Conservation (phyloP, 2,113 vertebrate species). For the Cephalopholis sonnerati region DNA sequence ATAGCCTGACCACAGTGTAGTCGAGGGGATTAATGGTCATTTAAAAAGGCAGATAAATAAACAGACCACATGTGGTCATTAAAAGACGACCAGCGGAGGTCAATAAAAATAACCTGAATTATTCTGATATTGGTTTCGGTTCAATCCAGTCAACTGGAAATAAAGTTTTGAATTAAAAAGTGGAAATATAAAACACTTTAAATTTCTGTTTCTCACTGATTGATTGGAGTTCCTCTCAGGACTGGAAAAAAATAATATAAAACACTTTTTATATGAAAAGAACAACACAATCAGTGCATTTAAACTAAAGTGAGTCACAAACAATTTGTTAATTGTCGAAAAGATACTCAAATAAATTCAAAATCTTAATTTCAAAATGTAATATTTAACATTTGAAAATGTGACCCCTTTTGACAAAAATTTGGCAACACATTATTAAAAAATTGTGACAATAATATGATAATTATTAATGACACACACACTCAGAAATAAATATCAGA, state of each 20-base stretch:
- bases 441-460: not conserved
- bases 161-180: constrained; percentile 40
- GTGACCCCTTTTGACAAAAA: constrained; percentile 14
- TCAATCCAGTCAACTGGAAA: constrained; percentile 32
- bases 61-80: constrained; percentile 62
- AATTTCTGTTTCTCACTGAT: constrained; percentile 34
- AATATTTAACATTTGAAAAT: constrained; percentile 18
- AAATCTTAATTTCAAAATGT: constrained; percentile 11
- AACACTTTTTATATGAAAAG: constrained; percentile 25
- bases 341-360: not conserved
- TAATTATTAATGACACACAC: constrained; percentile 2
- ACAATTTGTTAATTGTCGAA: not conserved
- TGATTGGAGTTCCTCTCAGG: constrained; percentile 38
- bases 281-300: constrained; percentile 14
- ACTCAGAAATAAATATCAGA: constrained; percentile 13
- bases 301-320: constrained; percentile 5
- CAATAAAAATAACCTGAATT: constrained; percentile 63
- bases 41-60: constrained; percentile 49
- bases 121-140: constrained; percentile 24
- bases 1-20: constrained; percentile 35
- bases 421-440: not conserved
- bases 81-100: constrained; percentile 67
- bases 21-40: constrained; percentile 41
- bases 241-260: constrained; percentile 22
- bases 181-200: constrained; percentile 56